Base-by-base conservation (phyloP, 2,888 invertebrate genomes). In the Nineta flava region DNA sequence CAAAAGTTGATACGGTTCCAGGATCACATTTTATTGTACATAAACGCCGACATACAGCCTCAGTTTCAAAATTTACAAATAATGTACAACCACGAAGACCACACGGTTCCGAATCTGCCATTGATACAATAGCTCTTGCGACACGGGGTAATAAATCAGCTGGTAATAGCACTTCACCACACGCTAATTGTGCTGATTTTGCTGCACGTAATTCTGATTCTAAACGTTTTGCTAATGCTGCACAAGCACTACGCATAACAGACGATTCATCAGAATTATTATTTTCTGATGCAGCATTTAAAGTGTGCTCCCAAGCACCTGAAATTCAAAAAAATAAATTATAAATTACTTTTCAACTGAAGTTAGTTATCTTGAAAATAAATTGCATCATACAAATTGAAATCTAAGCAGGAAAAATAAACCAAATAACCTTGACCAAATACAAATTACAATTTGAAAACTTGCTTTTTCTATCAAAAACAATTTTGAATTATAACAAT, bases 31-130 rank as follows among this genome's bases (percentile, higher is more conserved):
- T 84, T 67, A 92, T 77, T 60, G 83, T 83, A 50, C 87, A 87
- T 58, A 92, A 75, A 61, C 81, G 75, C 58, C 85, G 74, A 65
- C 77, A 76, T 53, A 75, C 72, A 53, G 73, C 74, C 60, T 79
- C 80, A 47, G 81, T 82, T 63, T 87, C 84, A 59, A 87, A 84
- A 66, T 84, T 83, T 51, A 92, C 79, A 66, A 82, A 86, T 55
- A 92, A 72, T n/a, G 83, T 83, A 61, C 90, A 88, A 38, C 91
- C 92, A 57, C 87, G 72, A 46, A 91, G 76, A 47, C 92, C 93
- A 69, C 88, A 92, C 15, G 92, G 92, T 67, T 93, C 92, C 48
- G 82, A 81, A 64, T 90, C 88, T 1, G 92, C 87, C 72, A 87
- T 81, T 50, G 78, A 75, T 48, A 91, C 73, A 53, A 90, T 82